Evolutionary conservation across 2,113 vertebrate species (phyloP).

Genomic region (Varanus salvator): DNA sequence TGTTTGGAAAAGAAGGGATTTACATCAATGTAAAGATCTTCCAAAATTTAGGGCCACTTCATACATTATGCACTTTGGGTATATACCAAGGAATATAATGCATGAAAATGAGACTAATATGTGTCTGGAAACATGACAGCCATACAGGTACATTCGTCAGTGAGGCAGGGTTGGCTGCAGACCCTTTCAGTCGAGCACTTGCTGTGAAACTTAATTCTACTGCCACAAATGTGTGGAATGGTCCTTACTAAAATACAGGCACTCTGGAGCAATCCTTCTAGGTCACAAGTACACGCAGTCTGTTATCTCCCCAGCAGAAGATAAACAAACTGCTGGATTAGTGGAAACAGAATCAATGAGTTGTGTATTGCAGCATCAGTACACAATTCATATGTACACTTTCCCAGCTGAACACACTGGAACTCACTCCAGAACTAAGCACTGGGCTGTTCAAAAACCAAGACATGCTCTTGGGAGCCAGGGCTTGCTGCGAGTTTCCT

Average conservation of each 20-base stretch:
- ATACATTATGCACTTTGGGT: background rate
- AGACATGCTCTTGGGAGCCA: background rate
- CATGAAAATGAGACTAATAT: background rate
- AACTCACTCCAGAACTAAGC: background rate
- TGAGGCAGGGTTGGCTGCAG: background rate
- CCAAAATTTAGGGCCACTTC: background rate
- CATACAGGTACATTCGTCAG: background rate
- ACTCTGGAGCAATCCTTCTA: background rate
- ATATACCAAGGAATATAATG: background rate
- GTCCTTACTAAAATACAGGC: background rate
- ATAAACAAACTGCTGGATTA: background rate
- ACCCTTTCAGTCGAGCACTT: background rate
- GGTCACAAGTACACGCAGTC: background rate
- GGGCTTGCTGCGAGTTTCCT: background rate
- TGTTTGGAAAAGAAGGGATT: slow-evolving; percentile 1
- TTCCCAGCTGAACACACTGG: background rate
- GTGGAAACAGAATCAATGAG: background rate
- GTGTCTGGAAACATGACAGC: no score
- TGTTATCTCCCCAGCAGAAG: background rate
- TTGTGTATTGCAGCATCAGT: background rate
- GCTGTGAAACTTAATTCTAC: background rate
- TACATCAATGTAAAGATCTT: background rate
- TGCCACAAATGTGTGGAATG: background rate
- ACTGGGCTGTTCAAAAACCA: background rate
- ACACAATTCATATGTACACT: background rate